Conservation (phyloP, 1,140 invertebrate species). For the Harpegnathos saltator region DNA sequence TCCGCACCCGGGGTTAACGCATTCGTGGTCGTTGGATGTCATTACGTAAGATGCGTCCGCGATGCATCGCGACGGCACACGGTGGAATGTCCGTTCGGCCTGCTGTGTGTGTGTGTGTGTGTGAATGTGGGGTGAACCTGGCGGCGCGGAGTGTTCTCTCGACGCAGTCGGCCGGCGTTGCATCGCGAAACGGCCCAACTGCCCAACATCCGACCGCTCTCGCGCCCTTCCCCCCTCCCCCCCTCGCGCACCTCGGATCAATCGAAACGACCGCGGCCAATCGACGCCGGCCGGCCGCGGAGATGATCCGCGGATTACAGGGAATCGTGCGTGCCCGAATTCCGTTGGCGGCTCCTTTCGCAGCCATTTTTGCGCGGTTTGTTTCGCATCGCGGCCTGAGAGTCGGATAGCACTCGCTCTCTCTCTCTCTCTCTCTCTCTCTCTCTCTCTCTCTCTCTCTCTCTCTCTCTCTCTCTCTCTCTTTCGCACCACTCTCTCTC, state of each 20-base stretch:
- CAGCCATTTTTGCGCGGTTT: background rate
- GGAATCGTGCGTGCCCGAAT: slow-evolving; percentile 7
- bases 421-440: too few relatives aligned
- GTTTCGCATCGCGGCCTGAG: too few relatives aligned
- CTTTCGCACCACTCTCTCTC: too few relatives aligned
- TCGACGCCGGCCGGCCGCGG: background rate
- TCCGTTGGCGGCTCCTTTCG: background rate
- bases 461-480: too few relatives aligned
- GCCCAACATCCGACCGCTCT: background rate
- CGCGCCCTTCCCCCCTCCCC: background rate
- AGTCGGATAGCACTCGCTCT: too few relatives aligned
- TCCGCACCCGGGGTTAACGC: slow-evolving; percentile 56
- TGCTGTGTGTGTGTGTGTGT: too few relatives aligned
- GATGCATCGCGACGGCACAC: slow-evolving; percentile 1
- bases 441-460: too few relatives aligned
- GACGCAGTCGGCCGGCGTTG: background rate
- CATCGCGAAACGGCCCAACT: background rate
- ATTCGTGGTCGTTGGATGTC: slow-evolving; percentile 46
- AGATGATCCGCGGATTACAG: slow-evolving; percentile 26
- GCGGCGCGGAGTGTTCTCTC: background rate
- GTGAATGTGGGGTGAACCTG: background rate
- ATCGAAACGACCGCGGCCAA: slow-evolving; percentile 9
- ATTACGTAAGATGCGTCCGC: slow-evolving; percentile 58
- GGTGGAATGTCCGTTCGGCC: too few relatives aligned
- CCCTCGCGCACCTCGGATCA: background rate